Base-by-base conservation (phyloP, 1,140 invertebrate genomes). In the Steinernema feltiae region DNA sequence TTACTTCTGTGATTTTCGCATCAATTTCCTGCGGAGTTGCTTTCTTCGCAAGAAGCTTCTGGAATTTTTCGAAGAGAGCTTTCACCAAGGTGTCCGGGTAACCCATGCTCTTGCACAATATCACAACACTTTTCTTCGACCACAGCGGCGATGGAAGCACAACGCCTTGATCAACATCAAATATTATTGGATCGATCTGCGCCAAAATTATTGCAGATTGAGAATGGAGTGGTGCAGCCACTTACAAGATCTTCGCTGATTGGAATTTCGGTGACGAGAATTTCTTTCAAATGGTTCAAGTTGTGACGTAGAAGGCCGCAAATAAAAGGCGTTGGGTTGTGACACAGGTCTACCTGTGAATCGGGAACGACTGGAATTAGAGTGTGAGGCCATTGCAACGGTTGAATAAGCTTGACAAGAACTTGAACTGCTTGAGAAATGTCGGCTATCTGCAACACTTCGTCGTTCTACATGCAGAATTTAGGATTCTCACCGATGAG, bases 311-410 rank as follows among this genome's bases (percentile, higher is more conserved):
- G 48, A 63, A 76, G 76, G 0, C 76, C 76, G 31, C 69, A 77
- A 24, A 78, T 31, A 35, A 41, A 78, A 2, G 76, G 76, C 24
- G 76, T 78, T 1, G 76, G 76, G 27, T 69, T 77, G 75, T 77
- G 41, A 53, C 76, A 78, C 30, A 78, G 30, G 2, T 78, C 74
- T 18, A 78, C 31, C 24, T 76, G 63, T 15, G 73, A 76, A 53
- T 78, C 76, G 27, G 76, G 76, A 29, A 78, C 69, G n/a, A 78
- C 32, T 12, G 76, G 76, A 41, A 78, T 71, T 27, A 78, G 73
- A 29, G 76, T 78, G 41, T 78, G 76, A 17, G 76, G 76, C 76
- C 76, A 78, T 30, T 30, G 21, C 46, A 78, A 31, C 1, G 76
- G 76, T 0, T 69, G 48, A 41, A 78, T 69, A 1, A 78, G 21